These are phyloP conservation scores for Gila orcuttii DNA, from an alignment of 2,113 vertebrate genomes.

Conservation along the genomic window DNA sequence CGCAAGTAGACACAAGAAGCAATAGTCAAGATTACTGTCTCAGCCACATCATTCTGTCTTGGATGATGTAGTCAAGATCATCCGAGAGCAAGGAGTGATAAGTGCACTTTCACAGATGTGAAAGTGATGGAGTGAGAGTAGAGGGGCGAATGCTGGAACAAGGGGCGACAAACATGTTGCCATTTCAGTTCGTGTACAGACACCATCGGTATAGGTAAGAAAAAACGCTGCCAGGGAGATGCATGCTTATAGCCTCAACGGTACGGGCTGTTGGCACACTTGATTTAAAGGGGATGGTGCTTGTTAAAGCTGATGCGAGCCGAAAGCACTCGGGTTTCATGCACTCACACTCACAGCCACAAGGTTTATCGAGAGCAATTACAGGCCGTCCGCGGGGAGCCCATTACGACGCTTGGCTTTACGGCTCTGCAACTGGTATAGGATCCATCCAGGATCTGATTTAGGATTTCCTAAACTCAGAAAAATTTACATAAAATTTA, in stretches of 20 bases:
- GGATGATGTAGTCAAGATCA: slow-evolving; percentile 30
- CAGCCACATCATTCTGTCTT: slow-evolving; percentile 21
- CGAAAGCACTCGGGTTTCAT: slow-evolving; percentile 1
- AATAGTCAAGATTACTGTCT: slow-evolving; percentile 6
- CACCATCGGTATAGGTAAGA: neutral
- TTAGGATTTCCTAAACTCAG: neutral
- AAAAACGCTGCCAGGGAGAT: neutral
- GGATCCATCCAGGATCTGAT: neutral
- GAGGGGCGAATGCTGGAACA: neutral
- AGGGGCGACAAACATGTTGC: slow-evolving; percentile 21
- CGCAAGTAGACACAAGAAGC: neutral
- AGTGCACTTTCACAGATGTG: slow-evolving; percentile 19
- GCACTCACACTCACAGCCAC: slow-evolving; percentile 2
- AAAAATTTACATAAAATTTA: neutral
- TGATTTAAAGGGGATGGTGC: slow-evolving; percentile 14
- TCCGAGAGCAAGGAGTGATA: neutral
- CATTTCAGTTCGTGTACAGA: neutral
- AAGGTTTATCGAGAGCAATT: slow-evolving; percentile 42
- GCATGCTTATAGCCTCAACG: neutral
- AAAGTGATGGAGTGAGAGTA: slow-evolving; percentile 10
- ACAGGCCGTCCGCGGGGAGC: slow-evolving; percentile 29
- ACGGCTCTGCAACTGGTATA: neutral
- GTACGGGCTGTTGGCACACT: slow-evolving; percentile 5
- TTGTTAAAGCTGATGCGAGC: slow-evolving; percentile 28
- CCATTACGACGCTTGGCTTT: slow-evolving; percentile 24